phyloP scores from a whole-genome alignment of 2,888 invertebrate genomes.

The Temnothorax unifasciatus region DNA sequence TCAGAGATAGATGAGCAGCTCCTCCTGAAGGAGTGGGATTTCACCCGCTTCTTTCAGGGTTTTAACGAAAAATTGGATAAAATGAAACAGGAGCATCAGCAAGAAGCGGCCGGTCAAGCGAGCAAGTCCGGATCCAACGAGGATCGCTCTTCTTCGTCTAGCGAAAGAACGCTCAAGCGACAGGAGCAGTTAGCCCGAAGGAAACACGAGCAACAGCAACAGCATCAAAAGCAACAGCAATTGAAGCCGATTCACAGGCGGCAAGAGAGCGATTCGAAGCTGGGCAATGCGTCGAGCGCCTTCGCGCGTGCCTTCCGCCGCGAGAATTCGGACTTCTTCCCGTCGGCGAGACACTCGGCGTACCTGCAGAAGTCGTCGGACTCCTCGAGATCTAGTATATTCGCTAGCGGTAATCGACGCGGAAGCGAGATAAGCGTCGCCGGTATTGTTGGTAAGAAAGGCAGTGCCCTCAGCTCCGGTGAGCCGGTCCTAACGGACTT shows the following conservation, averaged over 20 bases:
- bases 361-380: conserved; percentile 89
- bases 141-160: conserved; percentile 78
- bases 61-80: conserved; percentile 85
- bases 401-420: conserved; percentile 90
- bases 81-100: conserved; percentile 86
- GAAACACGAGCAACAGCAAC: conserved; percentile 74
- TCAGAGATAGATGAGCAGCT: conserved; percentile 92
- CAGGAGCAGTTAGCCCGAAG: conserved; percentile 77
- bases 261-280: conserved; percentile 91
- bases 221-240: conserved; percentile 86
- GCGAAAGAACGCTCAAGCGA: conserved; percentile 79
- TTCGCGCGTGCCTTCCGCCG: conserved; percentile 93
- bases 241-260: conserved; percentile 88
- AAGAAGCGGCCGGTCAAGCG: conserved; percentile 64
- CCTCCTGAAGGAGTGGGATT: conserved; percentile 95
- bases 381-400: conserved; percentile 85
- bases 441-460: conserved; percentile 84
- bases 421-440: conserved; percentile 87
- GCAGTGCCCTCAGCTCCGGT: conserved; percentile 86
- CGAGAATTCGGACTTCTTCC: conserved; percentile 95
- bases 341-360: conserved; percentile 93
- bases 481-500: conserved; percentile 92
- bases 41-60: conserved; percentile 93
- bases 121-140: conserved; percentile 76
- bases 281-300: conserved; percentile 88